Evolutionary conservation across 2,113 vertebrate species (phyloP).

Genomic region (Illadopsis cleaveri): DNA sequence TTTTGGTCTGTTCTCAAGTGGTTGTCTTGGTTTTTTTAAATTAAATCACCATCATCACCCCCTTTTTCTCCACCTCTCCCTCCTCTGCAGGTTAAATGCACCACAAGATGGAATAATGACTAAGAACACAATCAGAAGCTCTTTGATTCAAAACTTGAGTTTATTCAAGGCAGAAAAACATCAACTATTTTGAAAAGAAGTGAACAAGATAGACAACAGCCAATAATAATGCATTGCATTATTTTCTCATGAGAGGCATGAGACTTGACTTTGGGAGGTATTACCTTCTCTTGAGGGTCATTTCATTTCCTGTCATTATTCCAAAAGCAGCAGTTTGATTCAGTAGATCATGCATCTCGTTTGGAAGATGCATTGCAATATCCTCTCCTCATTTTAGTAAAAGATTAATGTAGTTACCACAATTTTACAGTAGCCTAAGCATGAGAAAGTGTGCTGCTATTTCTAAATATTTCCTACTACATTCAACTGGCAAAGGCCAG

Average conservation of each 20-base stretch:
- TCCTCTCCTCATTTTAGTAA: neutral
- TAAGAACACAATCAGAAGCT: neutral
- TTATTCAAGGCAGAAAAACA: neutral
- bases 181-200: neutral
- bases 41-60: neutral
- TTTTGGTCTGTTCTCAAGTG: neutral
- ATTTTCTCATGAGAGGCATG: neutral
- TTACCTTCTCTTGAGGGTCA: neutral
- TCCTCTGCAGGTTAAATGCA: neutral
- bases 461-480: neutral
- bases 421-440: neutral
- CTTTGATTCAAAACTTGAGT: neutral
- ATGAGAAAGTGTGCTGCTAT: neutral
- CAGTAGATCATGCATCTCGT: rapidly evolving
- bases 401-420: neutral
- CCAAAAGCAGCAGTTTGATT: neutral
- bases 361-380: neutral
- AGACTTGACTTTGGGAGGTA: neutral
- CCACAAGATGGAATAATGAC: neutral
- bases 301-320: neutral
- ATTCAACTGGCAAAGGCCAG: neutral
- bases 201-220: neutral
- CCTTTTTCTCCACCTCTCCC: neutral
- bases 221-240: neutral
- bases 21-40: neutral